phyloP scores from a whole-genome alignment of 2,888 invertebrate genomes.

The Cryptocheilus praepositus region DNA sequence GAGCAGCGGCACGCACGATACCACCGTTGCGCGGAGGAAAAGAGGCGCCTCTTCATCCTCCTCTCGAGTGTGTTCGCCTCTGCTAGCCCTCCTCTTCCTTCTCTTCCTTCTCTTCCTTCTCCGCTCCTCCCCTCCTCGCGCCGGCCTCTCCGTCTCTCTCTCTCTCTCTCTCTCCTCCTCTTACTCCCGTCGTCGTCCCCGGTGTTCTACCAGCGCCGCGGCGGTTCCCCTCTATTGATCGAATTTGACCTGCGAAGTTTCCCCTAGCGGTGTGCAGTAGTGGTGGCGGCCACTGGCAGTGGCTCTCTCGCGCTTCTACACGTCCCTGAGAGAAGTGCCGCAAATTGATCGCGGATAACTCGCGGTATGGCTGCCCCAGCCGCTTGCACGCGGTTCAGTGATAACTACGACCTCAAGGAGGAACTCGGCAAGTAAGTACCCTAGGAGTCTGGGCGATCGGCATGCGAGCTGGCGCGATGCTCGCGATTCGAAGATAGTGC shows the following conservation, averaged over 20 bases:
- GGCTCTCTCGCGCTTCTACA: conserved; percentile 51
- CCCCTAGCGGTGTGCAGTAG: conserved; percentile 63
- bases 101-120: too few species aligned
- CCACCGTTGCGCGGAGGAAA: conserved; percentile 8
- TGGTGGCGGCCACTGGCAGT: conserved; percentile 55
- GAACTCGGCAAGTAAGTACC: conserved; percentile 97
- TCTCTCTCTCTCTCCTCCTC: conserved; percentile 13
- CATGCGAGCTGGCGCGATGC: too few species aligned
- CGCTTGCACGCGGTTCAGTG: conserved; percentile 98
- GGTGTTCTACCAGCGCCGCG: conserved; percentile 59
- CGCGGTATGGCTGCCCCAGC: conserved; percentile 90
- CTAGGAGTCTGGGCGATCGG: background rate
- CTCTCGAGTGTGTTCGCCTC: conserved; percentile 4
- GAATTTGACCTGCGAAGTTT: conserved; percentile 71
- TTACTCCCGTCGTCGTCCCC: conserved; percentile 20
- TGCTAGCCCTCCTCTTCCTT: background rate
- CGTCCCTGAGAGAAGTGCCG: conserved; percentile 49
- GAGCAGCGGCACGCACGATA: background rate
- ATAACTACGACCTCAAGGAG: conserved; percentile 99
- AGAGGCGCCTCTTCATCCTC: background rate
- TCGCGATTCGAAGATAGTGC: background rate
- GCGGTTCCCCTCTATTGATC: conserved; percentile 70
- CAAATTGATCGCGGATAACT: conserved; percentile 54
- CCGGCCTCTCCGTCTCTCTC: conserved; percentile 5
- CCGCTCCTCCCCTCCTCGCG: conserved; percentile 1